Conservation (phyloP, 2,113 vertebrate species). For the Leucosticte australis region DNA sequence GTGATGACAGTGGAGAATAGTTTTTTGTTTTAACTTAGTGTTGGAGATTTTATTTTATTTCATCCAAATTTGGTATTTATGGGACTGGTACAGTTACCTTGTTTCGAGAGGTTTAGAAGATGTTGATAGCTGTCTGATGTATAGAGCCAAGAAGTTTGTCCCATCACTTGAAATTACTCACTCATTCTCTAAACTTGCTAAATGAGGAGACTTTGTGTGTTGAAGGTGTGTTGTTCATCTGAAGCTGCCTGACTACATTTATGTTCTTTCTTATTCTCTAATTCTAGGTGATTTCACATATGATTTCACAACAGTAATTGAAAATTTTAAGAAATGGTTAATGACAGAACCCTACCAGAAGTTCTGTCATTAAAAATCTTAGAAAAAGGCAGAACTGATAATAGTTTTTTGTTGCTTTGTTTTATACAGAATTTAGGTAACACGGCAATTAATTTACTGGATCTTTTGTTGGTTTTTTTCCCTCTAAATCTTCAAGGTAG, state of each 20-base stretch:
- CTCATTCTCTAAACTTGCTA: neutral
- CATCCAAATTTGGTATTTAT: neutral
- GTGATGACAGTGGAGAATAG: neutral
- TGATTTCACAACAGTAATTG: neutral
- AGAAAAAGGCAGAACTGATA: neutral
- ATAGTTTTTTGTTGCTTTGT: neutral
- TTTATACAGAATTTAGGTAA: neutral
- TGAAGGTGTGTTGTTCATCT: neutral
- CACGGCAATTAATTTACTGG: neutral
- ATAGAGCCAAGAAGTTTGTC: neutral
- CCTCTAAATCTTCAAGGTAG: constrained; percentile 77
- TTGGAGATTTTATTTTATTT: neutral
- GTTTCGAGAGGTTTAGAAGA: neutral
- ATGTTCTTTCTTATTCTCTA: neutral
- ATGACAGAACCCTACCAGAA: neutral
- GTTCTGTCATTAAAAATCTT: neutral
- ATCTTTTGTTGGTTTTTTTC: neutral
- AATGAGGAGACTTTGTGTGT: fast-evolving
- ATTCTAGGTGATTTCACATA: neutral
- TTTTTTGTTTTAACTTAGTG: neutral
- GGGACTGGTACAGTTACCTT: neutral
- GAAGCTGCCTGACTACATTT: neutral
- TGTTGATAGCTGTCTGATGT: neutral
- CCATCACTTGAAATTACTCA: neutral
- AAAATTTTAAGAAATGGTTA: neutral